phyloP scores from a whole-genome alignment of 2,113 vertebrate genomes.

The Conger conger region DNA sequence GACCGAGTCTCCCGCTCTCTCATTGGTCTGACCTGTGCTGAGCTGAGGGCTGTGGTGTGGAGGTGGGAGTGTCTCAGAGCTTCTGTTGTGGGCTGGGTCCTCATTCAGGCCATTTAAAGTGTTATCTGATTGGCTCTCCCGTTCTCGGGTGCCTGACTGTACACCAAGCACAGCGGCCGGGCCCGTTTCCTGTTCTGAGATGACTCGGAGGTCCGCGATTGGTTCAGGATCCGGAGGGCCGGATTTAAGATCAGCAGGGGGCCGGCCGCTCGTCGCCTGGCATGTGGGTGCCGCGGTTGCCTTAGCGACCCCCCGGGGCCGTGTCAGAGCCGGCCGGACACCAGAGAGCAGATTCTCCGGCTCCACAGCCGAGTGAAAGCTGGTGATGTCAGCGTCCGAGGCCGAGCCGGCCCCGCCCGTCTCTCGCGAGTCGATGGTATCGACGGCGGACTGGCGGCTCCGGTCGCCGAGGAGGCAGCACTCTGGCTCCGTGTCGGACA shows the following conservation, averaged over 20 bases:
- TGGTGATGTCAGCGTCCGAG: conserved; percentile 90
- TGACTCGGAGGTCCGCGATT: conserved; percentile 45
- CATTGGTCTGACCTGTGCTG: conserved; percentile 45
- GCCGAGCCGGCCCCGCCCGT: conserved; percentile 82
- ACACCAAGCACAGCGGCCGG: neutral
- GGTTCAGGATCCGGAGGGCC: conserved; percentile 53
- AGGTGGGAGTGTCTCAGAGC: conserved; percentile 46
- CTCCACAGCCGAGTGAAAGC: conserved; percentile 90
- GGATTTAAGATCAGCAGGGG: conserved; percentile 49
- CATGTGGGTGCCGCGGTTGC: conserved; percentile 39
- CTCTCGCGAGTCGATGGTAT: conserved; percentile 65
- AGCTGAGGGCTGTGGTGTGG: conserved; percentile 39
- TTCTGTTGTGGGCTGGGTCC: conserved; percentile 49
- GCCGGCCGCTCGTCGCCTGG: conserved; percentile 17
- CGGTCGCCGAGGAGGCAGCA: conserved; percentile 60
- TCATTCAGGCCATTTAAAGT: conserved; percentile 24
- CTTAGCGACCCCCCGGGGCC: conserved; percentile 68
- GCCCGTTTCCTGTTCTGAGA: conserved; percentile 46
- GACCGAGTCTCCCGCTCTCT: conserved; percentile 54
- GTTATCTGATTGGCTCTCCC: neutral
- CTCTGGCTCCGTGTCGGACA: conserved; percentile 76
- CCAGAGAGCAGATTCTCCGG: conserved; percentile 88
- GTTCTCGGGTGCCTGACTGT: neutral
- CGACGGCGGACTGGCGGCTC: conserved; percentile 54
- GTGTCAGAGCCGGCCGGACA: conserved; percentile 85